Base-by-base conservation (phyloP, 2,113 vertebrate genomes). In the Helogale parvula region DNA sequence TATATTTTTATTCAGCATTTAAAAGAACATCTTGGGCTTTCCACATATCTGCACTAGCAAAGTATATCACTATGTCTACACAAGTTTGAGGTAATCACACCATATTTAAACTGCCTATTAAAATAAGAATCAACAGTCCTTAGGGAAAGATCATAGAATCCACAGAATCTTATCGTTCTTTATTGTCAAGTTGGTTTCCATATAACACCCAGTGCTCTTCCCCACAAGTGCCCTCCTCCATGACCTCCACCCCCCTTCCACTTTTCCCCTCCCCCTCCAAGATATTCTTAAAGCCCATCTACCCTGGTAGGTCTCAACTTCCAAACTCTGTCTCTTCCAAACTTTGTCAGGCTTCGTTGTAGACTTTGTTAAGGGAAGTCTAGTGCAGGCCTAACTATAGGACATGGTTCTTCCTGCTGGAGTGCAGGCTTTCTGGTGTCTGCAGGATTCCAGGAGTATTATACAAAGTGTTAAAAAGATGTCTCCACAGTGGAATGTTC, bases 61-160 rank as follows among this genome's bases (percentile, higher is more conserved):
- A 80, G 31, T 23, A 27, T 17, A 68, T 85, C 9, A n/a, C 33
- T 65, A 65, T 33, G 13, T 54, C 68, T 77, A 35, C 7, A 66
- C 50, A 41, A 45, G 17, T 79, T 69, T 65, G 81, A 90, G 60
- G 81, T 69, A 76, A 52, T 72, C 38, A 52, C 21, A 21, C 45
- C 50, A 21, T 92, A 90, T 71, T 90, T 89, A 96, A 90, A 71
- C 47, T 77, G 60, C 13, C 68, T 21, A 2, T 17, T 77, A 77
- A 77, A 80, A 90, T 41, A 52, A 89, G 33, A 90, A 88, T 89
- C 47, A 81, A 35, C 0, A 92, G 19, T 74, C 60, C 41, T 86
- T 45, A 95, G 23, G 87, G 45, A 80, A 76, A 93, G 41, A 76
- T 85, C 90, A 80, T 63, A 87, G n/a, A 92, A 94, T 54, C 25